phyloP scores from a whole-genome alignment of 2,888 invertebrate species.

The Sacculina carcini region DNA sequence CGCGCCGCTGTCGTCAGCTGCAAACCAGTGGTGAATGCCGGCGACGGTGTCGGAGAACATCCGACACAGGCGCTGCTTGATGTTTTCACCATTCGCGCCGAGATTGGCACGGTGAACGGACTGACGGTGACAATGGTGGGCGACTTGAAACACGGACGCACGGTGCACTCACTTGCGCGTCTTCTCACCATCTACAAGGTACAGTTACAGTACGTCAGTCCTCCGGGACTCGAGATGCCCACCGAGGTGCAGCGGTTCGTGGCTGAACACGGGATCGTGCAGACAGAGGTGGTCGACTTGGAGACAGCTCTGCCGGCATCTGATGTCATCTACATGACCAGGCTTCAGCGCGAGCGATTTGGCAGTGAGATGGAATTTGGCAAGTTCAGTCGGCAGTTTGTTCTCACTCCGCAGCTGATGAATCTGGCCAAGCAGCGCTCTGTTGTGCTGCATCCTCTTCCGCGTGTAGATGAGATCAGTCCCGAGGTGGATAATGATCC shows the following conservation, averaged over 20 bases:
- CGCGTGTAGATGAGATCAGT: conserved; percentile 80
- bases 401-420: conserved; percentile 86
- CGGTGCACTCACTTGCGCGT: conserved; percentile 87
- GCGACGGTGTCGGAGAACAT: conserved; percentile 89
- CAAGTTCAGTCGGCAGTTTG: conserved; percentile 57
- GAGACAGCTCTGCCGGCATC: conserved; percentile 72
- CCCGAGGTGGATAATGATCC: conserved; percentile 85
- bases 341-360: conserved; percentile 88
- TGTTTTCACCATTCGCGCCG: conserved; percentile 91
- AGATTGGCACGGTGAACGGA: conserved; percentile 94
- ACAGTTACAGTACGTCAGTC: conserved; percentile 70
- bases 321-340: conserved; percentile 93
- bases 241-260: neutral
- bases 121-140: conserved; percentile 94
- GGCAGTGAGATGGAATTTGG: conserved; percentile 54
- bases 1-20: conserved; percentile 52
- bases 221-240: conserved; percentile 69
- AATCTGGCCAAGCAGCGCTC: conserved; percentile 73
- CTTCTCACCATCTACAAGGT: conserved; percentile 82
- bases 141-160: conserved; percentile 87
- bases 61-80: conserved; percentile 94
- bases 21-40: conserved; percentile 88
- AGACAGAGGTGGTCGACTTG: conserved; percentile 22
- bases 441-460: conserved; percentile 92
- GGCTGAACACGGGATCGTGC: neutral